Evolutionary conservation across 2,797 vertebrate genomes (phyloP).

Genomic region (Gymnothorax reevesii): DNA sequence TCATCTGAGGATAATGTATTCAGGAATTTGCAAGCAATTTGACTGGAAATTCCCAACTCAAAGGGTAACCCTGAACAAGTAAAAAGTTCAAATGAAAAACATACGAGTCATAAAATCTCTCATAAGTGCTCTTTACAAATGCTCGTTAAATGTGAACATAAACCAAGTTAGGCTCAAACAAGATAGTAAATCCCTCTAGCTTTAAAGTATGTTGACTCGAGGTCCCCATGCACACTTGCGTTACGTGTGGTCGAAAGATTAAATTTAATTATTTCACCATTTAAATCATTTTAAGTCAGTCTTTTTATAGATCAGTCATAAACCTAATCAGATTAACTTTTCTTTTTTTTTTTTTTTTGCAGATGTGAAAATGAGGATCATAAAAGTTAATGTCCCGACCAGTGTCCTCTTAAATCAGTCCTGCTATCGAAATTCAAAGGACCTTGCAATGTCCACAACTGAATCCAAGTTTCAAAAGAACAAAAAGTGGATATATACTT

Average conservation of each 20-base stretch:
- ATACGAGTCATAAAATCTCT: slow-evolving; percentile 9
- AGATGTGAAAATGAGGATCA: background rate
- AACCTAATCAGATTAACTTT: slow-evolving; percentile 22
- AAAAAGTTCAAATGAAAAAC: background rate
- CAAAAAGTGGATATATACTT: background rate
- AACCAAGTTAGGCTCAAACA: slow-evolving; percentile 16
- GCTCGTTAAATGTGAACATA: slow-evolving; percentile 20
- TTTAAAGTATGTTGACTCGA: slow-evolving; percentile 22
- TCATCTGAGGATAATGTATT: slow-evolving; percentile 12
- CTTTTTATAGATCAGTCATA: slow-evolving; percentile 10
- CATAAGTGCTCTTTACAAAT: slow-evolving; percentile 3
- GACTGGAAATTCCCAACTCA: slow-evolving; percentile 12
- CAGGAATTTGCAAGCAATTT: slow-evolving; percentile 28
- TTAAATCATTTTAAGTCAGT: slow-evolving; percentile 18
- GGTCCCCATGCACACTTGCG: slow-evolving; percentile 7
- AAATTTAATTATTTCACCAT: slow-evolving; percentile 15
- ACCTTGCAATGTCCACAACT: background rate
- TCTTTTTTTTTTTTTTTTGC: slow-evolving; percentile 13
- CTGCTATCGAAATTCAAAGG: background rate
- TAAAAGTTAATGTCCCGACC: slow-evolving; percentile 18
- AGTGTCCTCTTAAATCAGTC: slow-evolving; percentile 21
- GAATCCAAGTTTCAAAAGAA: slow-evolving; percentile 1
- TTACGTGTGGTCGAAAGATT: slow-evolving; percentile 6
- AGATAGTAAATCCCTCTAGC: slow-evolving; percentile 17
- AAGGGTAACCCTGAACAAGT: background rate